Evolutionary conservation across 1,140 invertebrate genomes (phyloP), one percentile per base, ranked within the genome.

Genomic region (Melipona quadrifasciata): DNA sequence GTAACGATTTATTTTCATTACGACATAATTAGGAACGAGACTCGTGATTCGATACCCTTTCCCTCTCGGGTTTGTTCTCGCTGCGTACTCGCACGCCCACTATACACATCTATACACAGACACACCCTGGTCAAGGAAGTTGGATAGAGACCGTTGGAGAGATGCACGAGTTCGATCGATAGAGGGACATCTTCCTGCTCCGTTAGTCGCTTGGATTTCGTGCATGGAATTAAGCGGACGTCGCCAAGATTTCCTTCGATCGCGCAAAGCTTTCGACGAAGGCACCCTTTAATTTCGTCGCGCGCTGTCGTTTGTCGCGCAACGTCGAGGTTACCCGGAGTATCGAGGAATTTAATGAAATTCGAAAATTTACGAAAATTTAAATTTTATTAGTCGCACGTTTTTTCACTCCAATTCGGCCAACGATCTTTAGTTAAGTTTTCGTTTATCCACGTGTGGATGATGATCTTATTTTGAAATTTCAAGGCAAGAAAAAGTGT

Each of bases 1-100:
- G 89, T 92, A 92, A 90, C 94, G 88, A 94, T 94, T 93, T 94
- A 92, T 94, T 94, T 94, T 91, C 92, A 93, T 94, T 94, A 94
- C 79, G 78, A 58, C 70, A 85, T 91, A 91, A 92, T 92, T 92
- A 91, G 87, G 80, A 89, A 86, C 81, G 85, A 89, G 88, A 87
- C 75, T 55, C 82, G 80, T 81, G 89, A 78, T 80, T 67, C 84
- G 74, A 86, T 86, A 77, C 75, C 27, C 34, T 27, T n/a, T 34
- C 19, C 21, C 47, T 3, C n/a, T 19, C 6, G 27, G 14, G n/a
- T 31, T 67, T 34, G 17, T 5, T 67, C 39, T 39, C 19, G 21
- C 34, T 39, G n/a, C 51, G 55, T 21, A 51, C 19, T 19, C n/a
- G 16, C 53, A 31, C 47, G 14, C 19, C 4, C n/a, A 55, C 51